Conservation (phyloP, 2,797 vertebrate species). For the Rhinella marina region DNA sequence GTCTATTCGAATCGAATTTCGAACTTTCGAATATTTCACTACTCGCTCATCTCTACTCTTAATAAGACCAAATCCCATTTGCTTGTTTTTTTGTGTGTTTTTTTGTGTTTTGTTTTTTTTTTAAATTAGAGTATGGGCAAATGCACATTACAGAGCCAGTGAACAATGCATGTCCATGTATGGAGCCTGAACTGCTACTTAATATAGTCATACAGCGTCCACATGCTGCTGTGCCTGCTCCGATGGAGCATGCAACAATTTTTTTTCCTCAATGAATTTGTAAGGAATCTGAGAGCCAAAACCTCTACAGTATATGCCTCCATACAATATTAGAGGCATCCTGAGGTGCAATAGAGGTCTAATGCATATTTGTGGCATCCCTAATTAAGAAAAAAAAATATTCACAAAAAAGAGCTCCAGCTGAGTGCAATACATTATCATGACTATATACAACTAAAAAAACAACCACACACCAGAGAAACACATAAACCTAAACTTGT, state of each 20-base stretch:
- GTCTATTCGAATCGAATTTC: too few relatives aligned
- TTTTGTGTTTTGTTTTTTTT: too few relatives aligned
- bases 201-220: neutral
- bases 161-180: neutral
- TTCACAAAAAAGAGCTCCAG: neutral
- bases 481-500: neutral
- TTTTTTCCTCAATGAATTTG: neutral
- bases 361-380: neutral
- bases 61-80: slow-evolving; percentile 27
- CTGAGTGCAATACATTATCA: neutral
- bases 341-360: neutral
- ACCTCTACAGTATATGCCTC: neutral
- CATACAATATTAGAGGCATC: neutral
- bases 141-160: too few relatives aligned
- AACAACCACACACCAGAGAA: neutral
- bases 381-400: neutral
- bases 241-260: neutral
- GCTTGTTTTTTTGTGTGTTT: slow-evolving; percentile 15
- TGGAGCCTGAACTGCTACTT: neutral
- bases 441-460: too few relatives aligned
- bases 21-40: too few relatives aligned
- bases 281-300: neutral
- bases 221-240: neutral
- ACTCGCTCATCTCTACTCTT: too few relatives aligned
- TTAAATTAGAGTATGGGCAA: too few relatives aligned